Evolutionary conservation across 2,113 vertebrate genomes (phyloP).

Genomic region (Burhinus oedicnemus): DNA sequence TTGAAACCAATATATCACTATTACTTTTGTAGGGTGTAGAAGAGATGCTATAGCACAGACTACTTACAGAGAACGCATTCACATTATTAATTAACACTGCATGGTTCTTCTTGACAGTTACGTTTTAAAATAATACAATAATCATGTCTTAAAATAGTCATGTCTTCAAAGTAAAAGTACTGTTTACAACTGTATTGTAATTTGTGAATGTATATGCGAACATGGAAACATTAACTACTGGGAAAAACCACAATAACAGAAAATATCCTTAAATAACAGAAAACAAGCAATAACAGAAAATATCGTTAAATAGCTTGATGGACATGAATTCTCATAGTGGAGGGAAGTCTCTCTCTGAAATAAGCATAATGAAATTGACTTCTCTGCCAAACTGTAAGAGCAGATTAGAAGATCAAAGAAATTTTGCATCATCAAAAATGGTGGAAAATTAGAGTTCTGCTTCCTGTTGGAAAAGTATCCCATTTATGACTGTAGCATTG

Average conservation of each 20-base stretch:
- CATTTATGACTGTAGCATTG: neutral
- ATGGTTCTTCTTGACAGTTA: neutral
- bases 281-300: neutral
- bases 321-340: neutral
- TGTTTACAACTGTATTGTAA: neutral
- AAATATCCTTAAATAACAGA: neutral
- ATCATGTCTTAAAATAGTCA: rapidly evolving
- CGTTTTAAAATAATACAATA: neutral
- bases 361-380: neutral
- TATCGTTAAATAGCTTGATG: neutral
- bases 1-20: rapidly evolving
- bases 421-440: neutral
- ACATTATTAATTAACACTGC: neutral
- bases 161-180: neutral
- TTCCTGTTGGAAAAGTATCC: neutral
- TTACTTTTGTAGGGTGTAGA: neutral
- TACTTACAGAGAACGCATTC: neutral
- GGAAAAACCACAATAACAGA: neutral
- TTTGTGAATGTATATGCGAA: neutral
- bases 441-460: neutral
- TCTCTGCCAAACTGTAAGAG: neutral
- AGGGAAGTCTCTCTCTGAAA: neutral
- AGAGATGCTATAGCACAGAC: neutral
- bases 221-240: neutral
- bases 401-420: neutral